Evolutionary conservation across 1,140 invertebrate genomes (phyloP), one percentile per base, ranked within the genome.

Genomic region (Rhynchophorus ferrugineus): DNA sequence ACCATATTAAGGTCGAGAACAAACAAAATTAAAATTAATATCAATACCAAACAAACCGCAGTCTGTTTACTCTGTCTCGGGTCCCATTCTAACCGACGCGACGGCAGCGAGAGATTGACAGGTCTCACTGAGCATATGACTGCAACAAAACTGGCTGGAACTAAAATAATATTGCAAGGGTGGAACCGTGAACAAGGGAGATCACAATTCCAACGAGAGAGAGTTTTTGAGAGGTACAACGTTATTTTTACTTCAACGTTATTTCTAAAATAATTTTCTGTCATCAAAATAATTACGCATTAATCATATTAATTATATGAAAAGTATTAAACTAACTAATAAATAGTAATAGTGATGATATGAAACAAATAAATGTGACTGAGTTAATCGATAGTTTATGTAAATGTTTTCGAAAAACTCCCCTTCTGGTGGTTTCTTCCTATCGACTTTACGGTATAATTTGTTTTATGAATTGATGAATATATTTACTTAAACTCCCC

Each of bases 401-500:
- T n/a, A n/a, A n/a, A n/a, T n/a, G n/a, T n/a, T n/a, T n/a, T n/a
- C n/a, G n/a, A 6, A 46, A 17, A 29, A 46, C 6, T 46, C 44
- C 6, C 20, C 20, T 48, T 21, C 2, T 36, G 24, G 24, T 33
- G 18, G 36, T 36, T 49, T 49, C 38, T 19, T 41, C 33, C 22
- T n/a, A 9, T n/a, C 18, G 20, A 16, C 44, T 39, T 47, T 14
- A 56, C 35, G 43, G 43, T 53, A 43, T 46, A 57, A 57, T 57
- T 57, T 57, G 49, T 36, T 52, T 41, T 49, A 53, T 48, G 44
- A 45, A 57, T 57, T 57, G 55, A 53, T 41, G 33, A 53, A 48
- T 44, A 44, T 52, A 45, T 57, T 57, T 57, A 35, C 49, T 36
- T 14, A 24, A n/a, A 47, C 42, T 57, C 55, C 29, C 37, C 13